A percentile compares a stretch with the other conserved stretches of the same genome.
Conservation (phyloP, 1,140 invertebrate genomes). For the Calephelis nemesis region DNA sequence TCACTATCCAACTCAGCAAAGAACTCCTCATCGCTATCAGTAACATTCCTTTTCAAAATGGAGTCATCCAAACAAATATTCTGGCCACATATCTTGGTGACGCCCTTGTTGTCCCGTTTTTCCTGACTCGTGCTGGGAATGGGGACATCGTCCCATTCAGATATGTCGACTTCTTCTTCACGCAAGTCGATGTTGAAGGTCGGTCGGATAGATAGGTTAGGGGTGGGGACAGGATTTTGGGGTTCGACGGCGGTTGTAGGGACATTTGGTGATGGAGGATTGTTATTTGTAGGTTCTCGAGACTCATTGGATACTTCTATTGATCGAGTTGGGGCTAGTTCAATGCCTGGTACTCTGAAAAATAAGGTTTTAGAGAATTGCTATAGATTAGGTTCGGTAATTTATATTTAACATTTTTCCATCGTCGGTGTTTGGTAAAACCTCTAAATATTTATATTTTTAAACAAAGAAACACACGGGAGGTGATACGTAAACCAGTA, state of each 20-base stretch:
- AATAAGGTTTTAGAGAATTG: conserved; percentile 18
- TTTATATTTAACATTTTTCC: too few relatives aligned
- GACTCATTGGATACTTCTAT: background rate
- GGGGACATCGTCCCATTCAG: conserved; percentile 49
- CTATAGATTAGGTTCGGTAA: too few relatives aligned
- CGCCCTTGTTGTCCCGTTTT: conserved; percentile 40
- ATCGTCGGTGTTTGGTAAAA: too few relatives aligned
- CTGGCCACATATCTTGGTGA: conserved; percentile 65
- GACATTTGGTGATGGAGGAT: background rate
- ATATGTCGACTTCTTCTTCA: conserved; percentile 47
- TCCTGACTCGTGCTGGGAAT: conserved; percentile 53
- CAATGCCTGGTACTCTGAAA: conserved; percentile 67
- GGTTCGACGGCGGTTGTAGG: conserved; percentile 5
- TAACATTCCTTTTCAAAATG: conserved; percentile 48
- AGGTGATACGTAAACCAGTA: too few relatives aligned
- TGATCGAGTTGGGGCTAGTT: conserved; percentile 39
- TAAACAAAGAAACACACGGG: too few relatives aligned
- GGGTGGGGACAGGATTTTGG: background rate
- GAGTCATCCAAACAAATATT: conserved; percentile 69
- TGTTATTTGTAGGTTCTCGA: background rate
- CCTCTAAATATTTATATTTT: too few relatives aligned
- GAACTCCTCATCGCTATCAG: conserved; percentile 57
- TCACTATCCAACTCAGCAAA: conserved; percentile 49
- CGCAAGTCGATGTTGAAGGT: conserved; percentile 11
- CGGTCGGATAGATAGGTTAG: background rate